Conservation (phyloP, 2,113 vertebrate genomes). For the Stomatorhinus ivindoensis region DNA sequence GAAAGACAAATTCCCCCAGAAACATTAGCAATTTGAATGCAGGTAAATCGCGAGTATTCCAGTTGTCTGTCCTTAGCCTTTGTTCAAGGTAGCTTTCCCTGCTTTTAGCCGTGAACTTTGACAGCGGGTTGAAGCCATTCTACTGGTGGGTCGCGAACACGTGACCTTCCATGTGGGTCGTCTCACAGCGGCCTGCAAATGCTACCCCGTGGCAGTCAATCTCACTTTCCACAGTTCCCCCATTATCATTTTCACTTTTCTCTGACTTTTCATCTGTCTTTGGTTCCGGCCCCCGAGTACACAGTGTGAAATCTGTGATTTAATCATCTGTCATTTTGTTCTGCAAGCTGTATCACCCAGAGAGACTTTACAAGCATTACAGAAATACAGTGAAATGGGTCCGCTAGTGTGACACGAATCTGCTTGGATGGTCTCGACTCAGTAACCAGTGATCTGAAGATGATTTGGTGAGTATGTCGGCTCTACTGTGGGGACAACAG, state of each 20-base stretch:
- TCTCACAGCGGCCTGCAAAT: constrained; percentile 29
- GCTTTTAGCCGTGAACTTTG: not conserved
- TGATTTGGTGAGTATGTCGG: not conserved
- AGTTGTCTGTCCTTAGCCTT: not conserved
- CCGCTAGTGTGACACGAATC: not conserved
- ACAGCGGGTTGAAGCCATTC: not conserved
- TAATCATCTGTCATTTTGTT: not conserved
- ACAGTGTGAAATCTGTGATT: not conserved
- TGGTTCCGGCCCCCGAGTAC: not conserved
- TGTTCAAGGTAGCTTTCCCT: not conserved
- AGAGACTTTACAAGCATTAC: not conserved
- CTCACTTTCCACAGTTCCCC: not conserved
- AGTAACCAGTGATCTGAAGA: not conserved
- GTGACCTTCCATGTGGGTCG: constrained; percentile 45
- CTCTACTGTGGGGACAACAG: not conserved
- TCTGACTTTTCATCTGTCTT: not conserved
- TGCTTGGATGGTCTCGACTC: not conserved
- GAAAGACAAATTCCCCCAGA: not conserved
- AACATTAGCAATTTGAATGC: not conserved
- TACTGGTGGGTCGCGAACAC: not conserved
- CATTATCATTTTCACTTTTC: not conserved
- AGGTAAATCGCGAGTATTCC: not conserved
- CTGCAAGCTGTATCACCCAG: not conserved
- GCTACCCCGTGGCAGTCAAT: not conserved
- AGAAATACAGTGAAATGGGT: not conserved